Base-by-base conservation (phyloP, 2,888 invertebrate genomes). In the Apodemia hepburni region DNA sequence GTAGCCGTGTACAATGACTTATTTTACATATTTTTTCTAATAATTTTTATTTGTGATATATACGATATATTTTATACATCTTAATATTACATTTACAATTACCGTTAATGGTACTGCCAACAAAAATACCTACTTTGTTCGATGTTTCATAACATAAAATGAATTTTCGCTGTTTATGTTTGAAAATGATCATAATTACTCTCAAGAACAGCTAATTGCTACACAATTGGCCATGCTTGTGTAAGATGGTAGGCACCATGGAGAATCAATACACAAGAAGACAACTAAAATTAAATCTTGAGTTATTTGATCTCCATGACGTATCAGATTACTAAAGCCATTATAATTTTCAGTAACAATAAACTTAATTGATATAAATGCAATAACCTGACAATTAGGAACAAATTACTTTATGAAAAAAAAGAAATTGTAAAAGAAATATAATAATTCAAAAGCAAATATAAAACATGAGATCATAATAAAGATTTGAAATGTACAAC, bases 371-470 rank as follows among this genome's bases (percentile, higher is more conserved):
- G 3, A 54, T 22, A 54, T 54, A 54, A 54, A 54, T 54, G 54
- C 54, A 54, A 27, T 54, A 54, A 54, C 18, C 54, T 12, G 27
- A 54, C 27, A 54, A 22, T 5, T 54, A 54, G 54, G 54, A 61
- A 61, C 51, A 61, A 33, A 61, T 61, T 15, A 12, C 18, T 51
- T 35, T 51, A 60, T 22, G 22, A 60, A 33, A 47, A 18, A 51
- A 51, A 29, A 49, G 12, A n/a, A 42, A 59, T 35, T n/a, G 33
- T 59, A 60, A 60, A 64, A 59, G 57, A 64, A 63, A 64, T 59
- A 61, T n/a, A 61, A 35, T 57, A 54, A 6, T 58, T 27, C 61
- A 58, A 60, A 59, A 59, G 54, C 9, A 66, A 64, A 49, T 38
- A 59, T 29, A 64, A 61, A 60, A 59, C n/a, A 51, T 59, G 47